Conservation (phyloP, 2,797 vertebrate genomes). For the Darevskia nairensis region DNA sequence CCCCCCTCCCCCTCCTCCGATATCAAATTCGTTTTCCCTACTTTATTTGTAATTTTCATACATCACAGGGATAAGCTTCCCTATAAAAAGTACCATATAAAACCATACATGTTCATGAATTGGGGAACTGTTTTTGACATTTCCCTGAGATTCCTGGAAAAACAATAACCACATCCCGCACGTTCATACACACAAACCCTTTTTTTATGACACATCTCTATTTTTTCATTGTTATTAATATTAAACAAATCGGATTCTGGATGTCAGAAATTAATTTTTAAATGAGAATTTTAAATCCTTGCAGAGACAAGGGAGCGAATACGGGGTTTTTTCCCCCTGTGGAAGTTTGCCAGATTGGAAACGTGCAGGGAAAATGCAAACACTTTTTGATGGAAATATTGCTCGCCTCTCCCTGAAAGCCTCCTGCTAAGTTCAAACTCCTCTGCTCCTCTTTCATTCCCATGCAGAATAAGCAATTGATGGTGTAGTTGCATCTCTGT, state of each 20-base stretch:
- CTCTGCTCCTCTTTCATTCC: not conserved
- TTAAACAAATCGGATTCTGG: conserved; percentile 5
- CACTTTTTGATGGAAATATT: not conserved
- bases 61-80: conserved; percentile 10
- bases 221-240: not conserved
- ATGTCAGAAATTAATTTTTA: conserved; percentile 10
- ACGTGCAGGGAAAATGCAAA: not conserved
- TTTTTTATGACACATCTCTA: not conserved
- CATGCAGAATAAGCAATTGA: not conserved
- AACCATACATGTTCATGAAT: conserved; percentile 10
- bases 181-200: not conserved
- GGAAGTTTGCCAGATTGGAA: conserved; percentile 15
- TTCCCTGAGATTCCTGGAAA: not conserved
- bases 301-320: not conserved
- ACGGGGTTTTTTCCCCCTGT: not conserved
- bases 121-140: conserved; percentile 19
- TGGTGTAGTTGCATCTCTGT: not conserved
- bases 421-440: not conserved
- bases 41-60: conserved; percentile 32
- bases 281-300: not conserved
- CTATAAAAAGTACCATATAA: not conserved
- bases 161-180: not conserved
- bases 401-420: not conserved
- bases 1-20: not conserved
- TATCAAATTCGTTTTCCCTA: not conserved